Evolutionary conservation across 2,113 vertebrate genomes (phyloP), one percentile per base, ranked within the genome.

Genomic region (Quiscalus mexicanus): DNA sequence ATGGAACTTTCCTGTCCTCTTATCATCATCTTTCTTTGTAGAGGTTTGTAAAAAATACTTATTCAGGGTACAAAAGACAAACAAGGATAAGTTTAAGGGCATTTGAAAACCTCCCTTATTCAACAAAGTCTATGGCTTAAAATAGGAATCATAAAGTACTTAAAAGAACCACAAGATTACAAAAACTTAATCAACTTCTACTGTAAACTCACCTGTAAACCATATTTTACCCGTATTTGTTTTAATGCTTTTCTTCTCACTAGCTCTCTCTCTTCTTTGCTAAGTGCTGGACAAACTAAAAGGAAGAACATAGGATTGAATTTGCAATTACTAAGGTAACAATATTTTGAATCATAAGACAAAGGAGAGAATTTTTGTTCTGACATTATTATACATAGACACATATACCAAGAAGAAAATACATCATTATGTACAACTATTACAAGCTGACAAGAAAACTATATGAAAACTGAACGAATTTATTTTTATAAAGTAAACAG

Each of bases 211-310:
- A 99, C 99, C 98, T 99, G 99, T 73, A 99, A 98, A 65, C 99
- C 99, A 21, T 99, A 99, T 98, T 99, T 99, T 62, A 99, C 98
- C 95, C 99, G 98, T 97, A 99, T 99, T 96, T 99, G 98, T 97
- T 99, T 99, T 91, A 99, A 98, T 96, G 99, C 99, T 97, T 99
- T 99, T 97, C 99, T 99, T 95, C 99, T 98, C 84, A 99, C 97
- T 44, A 98, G 94, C 79, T 99, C 99, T 95, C 99, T 99, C 88
- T 99, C 99, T 93, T 99, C 99, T 96, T 99, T 99, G 96, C 97
- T 98, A 76, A 98, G 96, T 41, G 98, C 47, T 86, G 98, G 97
- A 50, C 97, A 98, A 98, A 96, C 97, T 98, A 62, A 97, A 98
- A 96, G 35, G n/a, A 85, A 97, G 35, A 96, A 94, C 21, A 86